Evolutionary conservation across 2,888 invertebrate species (phyloP).

Genomic region (Candidula unifasciata): DNA sequence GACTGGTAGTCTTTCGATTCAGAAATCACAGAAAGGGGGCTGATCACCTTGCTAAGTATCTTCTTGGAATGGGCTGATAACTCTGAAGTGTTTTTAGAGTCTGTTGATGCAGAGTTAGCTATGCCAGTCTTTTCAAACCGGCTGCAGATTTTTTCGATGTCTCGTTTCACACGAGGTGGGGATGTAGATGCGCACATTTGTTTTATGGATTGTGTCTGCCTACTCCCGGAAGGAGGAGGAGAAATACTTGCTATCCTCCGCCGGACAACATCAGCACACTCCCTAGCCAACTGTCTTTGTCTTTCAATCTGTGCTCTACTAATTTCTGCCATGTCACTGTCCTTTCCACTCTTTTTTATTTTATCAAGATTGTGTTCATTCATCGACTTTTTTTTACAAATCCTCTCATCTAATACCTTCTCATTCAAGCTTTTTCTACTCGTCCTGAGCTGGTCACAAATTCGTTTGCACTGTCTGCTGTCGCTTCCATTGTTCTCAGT

Average conservation of each 20-base stretch:
- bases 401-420: too few species aligned
- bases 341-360: not conserved
- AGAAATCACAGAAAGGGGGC: not conserved
- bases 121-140: not conserved
- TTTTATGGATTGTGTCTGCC: not conserved
- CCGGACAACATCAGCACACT: slow-evolving; percentile 28
- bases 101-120: not conserved
- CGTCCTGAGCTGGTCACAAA: not conserved
- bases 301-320: not conserved
- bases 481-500: not conserved
- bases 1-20: not conserved
- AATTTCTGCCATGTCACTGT: not conserved
- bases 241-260: not conserved
- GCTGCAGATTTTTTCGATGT: not conserved
- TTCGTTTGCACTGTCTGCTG: not conserved
- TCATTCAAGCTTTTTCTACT: not conserved
- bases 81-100: not conserved
- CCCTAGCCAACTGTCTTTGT: not conserved
- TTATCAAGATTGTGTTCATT: not conserved
- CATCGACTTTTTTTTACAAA: not conserved
- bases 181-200: not conserved
- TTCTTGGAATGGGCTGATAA: not conserved
- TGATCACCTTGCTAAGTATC: not conserved
- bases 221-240: not conserved
- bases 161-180: slow-evolving; percentile 17